Evolutionary conservation across 2,797 vertebrate genomes (phyloP).

Genomic region (Sarcoramphus papa): DNA sequence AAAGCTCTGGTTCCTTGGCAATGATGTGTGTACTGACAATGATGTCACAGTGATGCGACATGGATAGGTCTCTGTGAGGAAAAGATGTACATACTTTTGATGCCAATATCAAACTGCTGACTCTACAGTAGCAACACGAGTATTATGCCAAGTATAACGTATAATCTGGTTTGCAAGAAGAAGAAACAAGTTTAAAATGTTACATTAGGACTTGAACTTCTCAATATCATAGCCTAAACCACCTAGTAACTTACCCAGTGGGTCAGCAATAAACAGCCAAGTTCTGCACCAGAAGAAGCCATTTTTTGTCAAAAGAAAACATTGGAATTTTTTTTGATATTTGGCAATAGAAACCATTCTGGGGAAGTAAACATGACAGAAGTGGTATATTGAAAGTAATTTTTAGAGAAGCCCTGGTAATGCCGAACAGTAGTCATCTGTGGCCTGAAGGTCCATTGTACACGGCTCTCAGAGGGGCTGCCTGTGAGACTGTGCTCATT

Average conservation of each 20-base stretch:
- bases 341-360: neutral
- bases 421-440: neutral
- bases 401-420: neutral
- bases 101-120: neutral
- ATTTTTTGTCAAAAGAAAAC: neutral
- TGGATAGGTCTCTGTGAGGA: neutral
- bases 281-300: neutral
- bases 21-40: neutral
- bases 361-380: neutral
- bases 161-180: neutral
- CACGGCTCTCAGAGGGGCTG: rapidly evolving
- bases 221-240: neutral
- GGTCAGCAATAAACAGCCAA: neutral
- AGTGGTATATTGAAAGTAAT: neutral
- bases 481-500: neutral
- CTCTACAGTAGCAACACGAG: neutral
- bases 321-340: neutral
- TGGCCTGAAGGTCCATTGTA: neutral
- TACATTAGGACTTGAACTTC: neutral
- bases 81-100: neutral
- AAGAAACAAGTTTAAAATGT: neutral
- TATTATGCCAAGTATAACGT: neutral
- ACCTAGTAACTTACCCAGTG: neutral
- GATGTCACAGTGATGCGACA: neutral
- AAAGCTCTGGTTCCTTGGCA: neutral